Base-by-base conservation (phyloP, 2,888 invertebrate genomes). In the Gymnocheta viridis region DNA sequence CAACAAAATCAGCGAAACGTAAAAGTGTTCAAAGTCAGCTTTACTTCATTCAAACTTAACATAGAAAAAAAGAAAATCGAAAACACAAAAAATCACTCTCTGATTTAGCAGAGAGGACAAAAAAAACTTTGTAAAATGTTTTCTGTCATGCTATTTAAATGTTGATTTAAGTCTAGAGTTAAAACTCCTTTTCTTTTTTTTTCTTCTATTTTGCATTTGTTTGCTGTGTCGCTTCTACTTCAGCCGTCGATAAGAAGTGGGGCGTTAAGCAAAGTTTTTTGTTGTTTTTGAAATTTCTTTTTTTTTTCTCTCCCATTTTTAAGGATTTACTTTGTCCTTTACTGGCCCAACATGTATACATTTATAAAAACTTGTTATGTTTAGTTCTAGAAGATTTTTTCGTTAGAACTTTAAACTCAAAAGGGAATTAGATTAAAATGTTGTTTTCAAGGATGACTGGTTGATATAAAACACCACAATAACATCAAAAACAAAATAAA, bases 21-120 rank as follows among this genome's bases (percentile, higher is more conserved):
- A 88, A 90, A 90, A 90, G 90, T 89, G 89, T 90, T 90, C 88
- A 90, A 90, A 90, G 90, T 88, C 89, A 89, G 89, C 77, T 80
- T 84, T 79, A 69, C 47, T 74, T 78, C 73, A 32, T 58, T 70
- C 24, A 66, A 67, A 27, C 17, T 35, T n/a, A 47, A 44, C 19
- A 17, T 22, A 14, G 22, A 10, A 6, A 60, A 49, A 51, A 64
- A 72, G 66, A 78, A 54, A 62, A 62, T 41, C 41, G 32, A 27
- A 27, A 47, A 56, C 58, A 56, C 24, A 60, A 62, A 64, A 67
- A 51, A 47, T 62, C 44, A 67, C 66, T 76, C 47, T 70, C 38
- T 58, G 62, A 9, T 54, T 29, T 51, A 24, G 69, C 32, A 64
- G 19, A 62, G 32, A 27, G 38, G 49, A 51, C 17, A 14, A 51